These are phyloP conservation scores for Pteropus alecto DNA, from an alignment of 2,113 vertebrate genomes.

Conservation along the genomic window DNA sequence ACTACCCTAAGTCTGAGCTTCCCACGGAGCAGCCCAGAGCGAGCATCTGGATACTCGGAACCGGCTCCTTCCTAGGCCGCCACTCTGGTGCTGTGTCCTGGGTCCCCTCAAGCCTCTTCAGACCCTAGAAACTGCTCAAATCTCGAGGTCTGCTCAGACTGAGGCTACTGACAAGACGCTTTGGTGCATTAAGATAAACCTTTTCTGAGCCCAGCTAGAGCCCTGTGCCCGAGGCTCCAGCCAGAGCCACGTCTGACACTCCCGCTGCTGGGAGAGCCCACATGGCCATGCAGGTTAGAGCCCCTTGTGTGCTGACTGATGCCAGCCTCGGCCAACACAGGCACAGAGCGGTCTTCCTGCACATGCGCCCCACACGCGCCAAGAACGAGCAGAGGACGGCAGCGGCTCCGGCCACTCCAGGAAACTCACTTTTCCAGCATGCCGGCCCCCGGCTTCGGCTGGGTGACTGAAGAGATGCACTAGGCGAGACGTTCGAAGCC, in stretches of 20 bases:
- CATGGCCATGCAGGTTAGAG: fast-evolving
- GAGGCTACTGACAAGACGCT: too few relatives aligned
- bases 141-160: background rate
- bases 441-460: background rate
- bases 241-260: background rate
- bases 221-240: background rate
- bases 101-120: background rate
- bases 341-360: too few relatives aligned
- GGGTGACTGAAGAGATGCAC: too few relatives aligned
- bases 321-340: background rate
- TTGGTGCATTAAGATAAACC: background rate
- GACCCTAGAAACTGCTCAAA: background rate
- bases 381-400: background rate
- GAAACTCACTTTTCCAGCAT: background rate
- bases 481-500: background rate
- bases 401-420: background rate
- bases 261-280: background rate
- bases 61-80: too few relatives aligned
- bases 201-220: background rate
- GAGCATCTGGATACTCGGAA: background rate
- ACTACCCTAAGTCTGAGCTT: background rate
- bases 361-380: background rate
- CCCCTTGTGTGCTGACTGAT: fast-evolving
- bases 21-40: background rate
- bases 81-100: background rate